These are phyloP conservation scores for Strix aluco DNA, from an alignment of 2,113 vertebrate species.

Conservation along the genomic window DNA sequence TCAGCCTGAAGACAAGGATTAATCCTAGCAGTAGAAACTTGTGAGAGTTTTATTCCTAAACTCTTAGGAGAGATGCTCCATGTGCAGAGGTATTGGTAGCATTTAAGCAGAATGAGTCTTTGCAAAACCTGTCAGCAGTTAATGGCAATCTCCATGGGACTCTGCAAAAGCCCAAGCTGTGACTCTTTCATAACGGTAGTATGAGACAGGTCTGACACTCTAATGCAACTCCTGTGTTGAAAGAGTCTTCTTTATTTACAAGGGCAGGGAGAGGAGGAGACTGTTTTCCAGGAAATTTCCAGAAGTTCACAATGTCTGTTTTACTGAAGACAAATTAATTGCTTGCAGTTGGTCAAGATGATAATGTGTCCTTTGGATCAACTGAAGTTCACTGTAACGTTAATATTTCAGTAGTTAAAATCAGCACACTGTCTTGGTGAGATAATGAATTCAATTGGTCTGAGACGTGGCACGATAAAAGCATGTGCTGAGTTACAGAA, in stretches of 20 bases:
- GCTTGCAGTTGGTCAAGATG: background rate
- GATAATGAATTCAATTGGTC: background rate
- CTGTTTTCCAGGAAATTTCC: background rate
- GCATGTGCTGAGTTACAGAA: background rate
- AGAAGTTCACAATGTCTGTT: background rate
- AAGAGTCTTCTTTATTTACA: background rate
- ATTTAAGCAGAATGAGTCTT: background rate
- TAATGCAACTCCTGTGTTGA: background rate
- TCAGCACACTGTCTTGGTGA: background rate
- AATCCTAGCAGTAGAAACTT: background rate
- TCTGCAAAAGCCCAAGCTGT: background rate
- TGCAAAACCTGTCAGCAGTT: background rate
- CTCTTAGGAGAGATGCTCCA: background rate
- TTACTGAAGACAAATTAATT: background rate
- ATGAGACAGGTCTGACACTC: background rate
- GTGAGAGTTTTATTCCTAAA: background rate
- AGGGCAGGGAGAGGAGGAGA: background rate
- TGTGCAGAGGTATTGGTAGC: background rate
- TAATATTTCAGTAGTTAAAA: background rate
- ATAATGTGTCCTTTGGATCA: background rate
- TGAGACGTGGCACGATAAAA: background rate
- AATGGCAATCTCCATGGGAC: background rate
- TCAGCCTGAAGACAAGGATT: background rate
- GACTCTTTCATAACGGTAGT: background rate
- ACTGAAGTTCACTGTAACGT: background rate